Evolutionary conservation across 2,888 invertebrate species (phyloP).

Genomic region (Glyphotaelius pellucidus): DNA sequence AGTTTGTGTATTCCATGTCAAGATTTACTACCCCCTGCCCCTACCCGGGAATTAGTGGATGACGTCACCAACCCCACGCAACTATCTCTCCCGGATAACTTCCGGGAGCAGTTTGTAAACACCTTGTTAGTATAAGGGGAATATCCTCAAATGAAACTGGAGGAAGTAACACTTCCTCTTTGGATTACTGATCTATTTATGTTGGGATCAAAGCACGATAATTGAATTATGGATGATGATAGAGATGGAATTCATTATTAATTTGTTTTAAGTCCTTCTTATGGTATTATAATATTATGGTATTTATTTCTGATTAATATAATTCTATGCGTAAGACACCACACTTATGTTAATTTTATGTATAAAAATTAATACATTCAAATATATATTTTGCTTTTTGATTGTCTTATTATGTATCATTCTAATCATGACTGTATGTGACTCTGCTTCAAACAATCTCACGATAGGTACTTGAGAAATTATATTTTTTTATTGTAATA

Average conservation of each 20-base stretch:
- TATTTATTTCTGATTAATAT: no score
- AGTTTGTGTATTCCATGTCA: slow-evolving; percentile 56
- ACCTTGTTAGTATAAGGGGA: slow-evolving; percentile 61
- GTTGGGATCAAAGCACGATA: background rate
- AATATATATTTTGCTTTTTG: no score
- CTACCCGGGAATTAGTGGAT: slow-evolving; percentile 63
- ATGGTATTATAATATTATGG: background rate
- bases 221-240: background rate
- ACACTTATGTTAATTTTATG: no score
- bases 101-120: slow-evolving; percentile 60
- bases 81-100: slow-evolving; percentile 46
- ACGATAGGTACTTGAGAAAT: no score
- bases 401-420: no score
- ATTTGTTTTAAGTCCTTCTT: background rate
- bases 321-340: no score
- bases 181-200: slow-evolving; percentile 25
- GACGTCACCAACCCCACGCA: slow-evolving; percentile 60
- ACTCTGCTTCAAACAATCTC: no score
- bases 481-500: no score
- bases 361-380: no score
- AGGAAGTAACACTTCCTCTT: slow-evolving; percentile 27
- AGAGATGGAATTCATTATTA: background rate
- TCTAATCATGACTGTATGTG: no score
- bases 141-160: slow-evolving; percentile 39
- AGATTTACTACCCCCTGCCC: slow-evolving; percentile 61